Evolutionary conservation across 2,888 invertebrate genomes (phyloP).

Genomic region (Drosophila cognata): DNA sequence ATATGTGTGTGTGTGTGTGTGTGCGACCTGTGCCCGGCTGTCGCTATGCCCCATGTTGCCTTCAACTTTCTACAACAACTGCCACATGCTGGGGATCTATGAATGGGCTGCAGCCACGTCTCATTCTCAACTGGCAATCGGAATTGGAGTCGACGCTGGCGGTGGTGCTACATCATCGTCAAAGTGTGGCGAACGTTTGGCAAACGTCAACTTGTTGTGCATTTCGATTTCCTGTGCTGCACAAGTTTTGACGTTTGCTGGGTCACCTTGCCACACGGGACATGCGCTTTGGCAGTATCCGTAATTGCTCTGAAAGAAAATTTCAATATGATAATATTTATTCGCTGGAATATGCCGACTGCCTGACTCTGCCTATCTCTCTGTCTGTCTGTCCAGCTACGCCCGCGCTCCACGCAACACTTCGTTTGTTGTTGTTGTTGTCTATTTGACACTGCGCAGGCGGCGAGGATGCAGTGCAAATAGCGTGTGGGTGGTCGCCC

Average conservation of each 20-base stretch:
- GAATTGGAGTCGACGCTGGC: constrained; percentile 7
- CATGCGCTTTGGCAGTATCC: constrained; percentile 56
- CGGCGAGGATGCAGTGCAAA: constrained; percentile 72
- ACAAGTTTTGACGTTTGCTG: constrained; percentile 67
- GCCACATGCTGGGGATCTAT: constrained; percentile 74
- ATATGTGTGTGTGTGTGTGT: constrained; percentile 15
- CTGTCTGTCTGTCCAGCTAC: constrained; percentile 48
- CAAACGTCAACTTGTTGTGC: constrained; percentile 73
- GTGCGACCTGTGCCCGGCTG: constrained; percentile 51
- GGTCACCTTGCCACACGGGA: constrained; percentile 54
- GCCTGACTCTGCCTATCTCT: constrained; percentile 24
- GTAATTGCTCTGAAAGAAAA: constrained; percentile 76
- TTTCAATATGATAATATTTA: constrained; percentile 81
- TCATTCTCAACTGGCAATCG: constrained; percentile 32
- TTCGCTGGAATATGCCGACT: constrained; percentile 63
- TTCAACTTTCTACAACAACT: constrained; percentile 68
- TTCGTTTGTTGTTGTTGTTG: constrained; percentile 49
- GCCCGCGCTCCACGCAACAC: constrained; percentile 72
- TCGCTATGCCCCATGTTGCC: constrained; percentile 47
- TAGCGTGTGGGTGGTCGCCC: constrained; percentile 55
- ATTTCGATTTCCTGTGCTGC: constrained; percentile 77
- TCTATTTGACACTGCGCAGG: constrained; percentile 80
- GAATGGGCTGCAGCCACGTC: constrained; percentile 48
- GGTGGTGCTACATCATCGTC: constrained; percentile 78
- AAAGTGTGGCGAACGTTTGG: constrained; percentile 38